Conservation (phyloP, 2,113 vertebrate species). For the Collichthys lucidus region DNA sequence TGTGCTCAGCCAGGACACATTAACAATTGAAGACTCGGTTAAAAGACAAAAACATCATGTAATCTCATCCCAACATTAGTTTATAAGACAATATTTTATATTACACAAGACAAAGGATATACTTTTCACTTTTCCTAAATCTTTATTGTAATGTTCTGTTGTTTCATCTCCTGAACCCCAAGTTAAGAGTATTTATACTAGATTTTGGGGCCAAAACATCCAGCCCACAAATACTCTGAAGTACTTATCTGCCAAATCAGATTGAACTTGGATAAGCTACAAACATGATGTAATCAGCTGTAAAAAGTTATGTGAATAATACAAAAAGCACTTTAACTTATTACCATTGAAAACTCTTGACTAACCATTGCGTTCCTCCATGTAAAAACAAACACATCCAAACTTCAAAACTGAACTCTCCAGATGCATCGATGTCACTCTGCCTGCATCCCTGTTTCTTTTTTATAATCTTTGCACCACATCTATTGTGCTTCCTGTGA, state of each 20-base stretch:
- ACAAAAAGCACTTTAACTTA: background rate
- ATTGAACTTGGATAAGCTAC: background rate
- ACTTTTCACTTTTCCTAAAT: background rate
- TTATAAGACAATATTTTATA: background rate
- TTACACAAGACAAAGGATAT: background rate
- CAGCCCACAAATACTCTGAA: background rate
- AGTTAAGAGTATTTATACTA: background rate
- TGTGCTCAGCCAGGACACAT: background rate
- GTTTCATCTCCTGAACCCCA: background rate
- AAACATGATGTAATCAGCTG: background rate
- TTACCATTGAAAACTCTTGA: background rate
- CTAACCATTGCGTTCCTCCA: background rate
- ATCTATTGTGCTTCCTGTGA: background rate
- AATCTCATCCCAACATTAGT: background rate
- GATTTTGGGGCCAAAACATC: background rate
- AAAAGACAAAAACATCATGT: background rate
- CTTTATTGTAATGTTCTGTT: background rate
- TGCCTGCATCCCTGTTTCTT: background rate
- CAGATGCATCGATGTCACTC: background rate
- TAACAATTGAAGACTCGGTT: background rate
- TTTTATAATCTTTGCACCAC: background rate
- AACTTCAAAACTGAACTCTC: background rate
- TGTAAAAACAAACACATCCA: background rate
- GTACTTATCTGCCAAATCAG: background rate
- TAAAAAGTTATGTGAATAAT: background rate